These are phyloP conservation scores for Notospermus geniculatus DNA, from an alignment of 1,140 invertebrate species.

Conservation along the genomic window DNA sequence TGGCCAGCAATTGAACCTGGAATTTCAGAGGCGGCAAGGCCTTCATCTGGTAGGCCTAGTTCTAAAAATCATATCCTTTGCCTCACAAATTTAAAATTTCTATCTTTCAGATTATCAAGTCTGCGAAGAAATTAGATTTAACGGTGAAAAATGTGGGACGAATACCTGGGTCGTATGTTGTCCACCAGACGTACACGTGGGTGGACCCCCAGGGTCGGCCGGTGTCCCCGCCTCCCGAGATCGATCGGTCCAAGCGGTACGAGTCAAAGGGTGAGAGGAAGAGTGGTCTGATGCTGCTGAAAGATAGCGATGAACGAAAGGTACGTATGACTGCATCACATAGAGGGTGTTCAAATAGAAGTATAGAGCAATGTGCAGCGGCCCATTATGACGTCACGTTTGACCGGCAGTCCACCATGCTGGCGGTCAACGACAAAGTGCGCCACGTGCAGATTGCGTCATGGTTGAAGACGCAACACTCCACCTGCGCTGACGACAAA, in stretches of 20 bases:
- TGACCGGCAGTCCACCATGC: no score
- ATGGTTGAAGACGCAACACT: no score
- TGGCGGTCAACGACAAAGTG: no score
- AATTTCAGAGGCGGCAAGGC: no score
- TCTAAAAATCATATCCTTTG: neutral
- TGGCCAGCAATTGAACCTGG: no score
- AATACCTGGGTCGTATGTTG: conserved; percentile 62
- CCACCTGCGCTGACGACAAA: no score
- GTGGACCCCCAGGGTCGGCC: conserved; percentile 84
- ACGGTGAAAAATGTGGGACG: conserved; percentile 82
- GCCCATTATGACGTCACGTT: no score
- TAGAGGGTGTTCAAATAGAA: no score
- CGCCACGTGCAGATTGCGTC: no score
- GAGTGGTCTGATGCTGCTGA: conserved; percentile 39
- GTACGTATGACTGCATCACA: no score
- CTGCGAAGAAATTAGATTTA: conserved; percentile 80
- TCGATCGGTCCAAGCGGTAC: conserved; percentile 34
- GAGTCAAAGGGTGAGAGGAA: conserved; percentile 17
- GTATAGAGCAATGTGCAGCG: no score
- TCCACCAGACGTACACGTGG: conserved; percentile 80
- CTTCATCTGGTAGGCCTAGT: no score
- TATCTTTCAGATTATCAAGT: conserved; percentile 82
- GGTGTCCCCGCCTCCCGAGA: conserved; percentile 76
- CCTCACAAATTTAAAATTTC: conserved; percentile 3
- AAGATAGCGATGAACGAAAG: conserved; percentile 45